Conservation (phyloP, 2,113 vertebrate genomes). For the Ifrita kowaldi region DNA sequence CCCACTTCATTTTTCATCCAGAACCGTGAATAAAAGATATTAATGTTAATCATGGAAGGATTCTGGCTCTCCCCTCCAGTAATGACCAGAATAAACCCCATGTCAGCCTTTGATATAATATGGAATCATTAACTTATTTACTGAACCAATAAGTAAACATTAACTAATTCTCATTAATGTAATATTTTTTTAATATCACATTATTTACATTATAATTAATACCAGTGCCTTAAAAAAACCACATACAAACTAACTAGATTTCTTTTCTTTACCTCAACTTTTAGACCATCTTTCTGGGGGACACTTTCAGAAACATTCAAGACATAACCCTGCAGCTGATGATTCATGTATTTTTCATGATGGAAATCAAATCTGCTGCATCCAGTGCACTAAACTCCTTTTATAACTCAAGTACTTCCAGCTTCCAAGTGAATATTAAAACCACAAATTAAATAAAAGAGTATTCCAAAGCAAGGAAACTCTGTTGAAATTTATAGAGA, state of each 20-base stretch:
- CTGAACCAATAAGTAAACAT: not conserved
- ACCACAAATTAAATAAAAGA: not conserved
- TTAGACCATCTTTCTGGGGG: not conserved
- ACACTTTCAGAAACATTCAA: not conserved
- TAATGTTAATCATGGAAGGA: not conserved
- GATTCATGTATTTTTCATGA: not conserved
- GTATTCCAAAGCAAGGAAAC: not conserved
- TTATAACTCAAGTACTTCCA: not conserved
- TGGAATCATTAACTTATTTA: not conserved
- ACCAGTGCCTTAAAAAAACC: not conserved
- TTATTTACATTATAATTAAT: not conserved
- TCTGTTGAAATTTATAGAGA: not conserved
- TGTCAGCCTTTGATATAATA: not conserved
- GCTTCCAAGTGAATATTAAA: not conserved
- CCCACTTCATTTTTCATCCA: not conserved
- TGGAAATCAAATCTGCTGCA: not conserved
- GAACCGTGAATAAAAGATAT: not conserved
- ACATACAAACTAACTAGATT: not conserved
- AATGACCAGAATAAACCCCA: not conserved
- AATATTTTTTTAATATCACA: not conserved
- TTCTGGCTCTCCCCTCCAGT: not conserved
- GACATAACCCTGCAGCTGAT: not conserved
- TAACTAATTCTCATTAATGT: not conserved
- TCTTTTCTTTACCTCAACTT: not conserved
- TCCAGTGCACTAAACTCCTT: not conserved